Evolutionary conservation across 2,113 vertebrate species (phyloP).

Genomic region (Tragelaphus buxtoni): DNA sequence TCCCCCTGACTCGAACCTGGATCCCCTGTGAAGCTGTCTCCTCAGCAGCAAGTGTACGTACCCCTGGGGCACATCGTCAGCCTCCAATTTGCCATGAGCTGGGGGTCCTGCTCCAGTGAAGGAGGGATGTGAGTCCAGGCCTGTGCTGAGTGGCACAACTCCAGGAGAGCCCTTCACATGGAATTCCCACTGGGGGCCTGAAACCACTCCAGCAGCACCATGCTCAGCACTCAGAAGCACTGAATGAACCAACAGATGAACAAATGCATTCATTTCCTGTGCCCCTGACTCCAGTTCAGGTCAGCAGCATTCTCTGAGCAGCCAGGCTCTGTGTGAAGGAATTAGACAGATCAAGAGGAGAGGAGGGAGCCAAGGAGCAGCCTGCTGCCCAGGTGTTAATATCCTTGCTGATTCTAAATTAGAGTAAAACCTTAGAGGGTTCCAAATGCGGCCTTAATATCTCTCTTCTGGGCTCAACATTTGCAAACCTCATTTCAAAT

Average conservation of each 20-base stretch:
- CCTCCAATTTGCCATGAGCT: neutral
- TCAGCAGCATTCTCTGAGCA: neutral
- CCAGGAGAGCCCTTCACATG: neutral
- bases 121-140: neutral
- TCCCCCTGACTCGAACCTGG: neutral
- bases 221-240: neutral
- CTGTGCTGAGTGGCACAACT: neutral
- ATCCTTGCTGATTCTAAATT: neutral
- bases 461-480: neutral
- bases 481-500: neutral
- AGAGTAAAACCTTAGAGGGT: neutral
- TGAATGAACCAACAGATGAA: neutral
- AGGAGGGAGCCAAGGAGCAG: neutral
- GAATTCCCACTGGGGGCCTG: accelerated
- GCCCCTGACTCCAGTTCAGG: neutral
- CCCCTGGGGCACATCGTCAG: neutral
- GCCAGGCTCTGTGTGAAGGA: neutral
- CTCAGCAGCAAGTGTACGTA: neutral
- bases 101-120: neutral
- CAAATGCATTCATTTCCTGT: neutral
- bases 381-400: neutral
- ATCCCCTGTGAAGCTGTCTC: neutral
- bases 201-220: neutral
- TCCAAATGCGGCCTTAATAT: neutral
- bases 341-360: neutral